A percentile compares a stretch with the other conserved stretches of the same genome.
Evolutionary conservation across 1,140 invertebrate species (phyloP).

Genomic region (Macrobrachium rosenbergii): DNA sequence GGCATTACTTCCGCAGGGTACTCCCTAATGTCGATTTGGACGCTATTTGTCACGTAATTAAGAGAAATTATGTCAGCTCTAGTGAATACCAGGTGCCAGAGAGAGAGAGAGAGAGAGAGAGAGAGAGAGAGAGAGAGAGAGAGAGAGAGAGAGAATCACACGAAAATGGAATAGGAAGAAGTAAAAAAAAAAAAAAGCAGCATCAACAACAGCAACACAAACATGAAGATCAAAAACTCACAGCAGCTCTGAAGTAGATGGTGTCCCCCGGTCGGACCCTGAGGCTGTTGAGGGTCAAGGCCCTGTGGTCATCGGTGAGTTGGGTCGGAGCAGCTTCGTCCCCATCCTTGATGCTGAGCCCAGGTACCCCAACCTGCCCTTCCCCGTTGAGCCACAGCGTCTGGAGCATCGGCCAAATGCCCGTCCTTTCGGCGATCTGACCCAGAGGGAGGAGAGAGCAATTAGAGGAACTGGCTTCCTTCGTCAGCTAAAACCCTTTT

Average conservation of each 20-base stretch:
- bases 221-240: slow-evolving; percentile 26
- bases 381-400: slow-evolving; percentile 61
- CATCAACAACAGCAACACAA: background rate
- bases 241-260: slow-evolving; percentile 65
- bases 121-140: slow-evolving; percentile 21
- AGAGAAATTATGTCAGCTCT: background rate
- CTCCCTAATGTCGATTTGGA: background rate
- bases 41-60: background rate
- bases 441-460: background rate
- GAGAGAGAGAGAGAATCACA: slow-evolving; percentile 3
- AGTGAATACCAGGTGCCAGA: background rate
- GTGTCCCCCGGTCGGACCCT: slow-evolving; percentile 62
- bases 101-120: background rate
- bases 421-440: slow-evolving; percentile 62
- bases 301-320: slow-evolving; percentile 53
- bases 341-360: background rate
- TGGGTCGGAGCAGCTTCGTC: slow-evolving; percentile 36
- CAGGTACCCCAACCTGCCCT: slow-evolving; percentile 21
- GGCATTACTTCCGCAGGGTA: too few species aligned
- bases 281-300: slow-evolving; percentile 64
- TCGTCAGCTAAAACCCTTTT: too few species aligned
- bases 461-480: background rate
- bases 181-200: background rate
- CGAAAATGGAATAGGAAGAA: background rate
- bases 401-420: slow-evolving; percentile 65